A percentile compares a stretch with the other conserved stretches of the same genome.
Conservation (phyloP, 2,888 invertebrate genomes). For the Cloeon dipterum region DNA sequence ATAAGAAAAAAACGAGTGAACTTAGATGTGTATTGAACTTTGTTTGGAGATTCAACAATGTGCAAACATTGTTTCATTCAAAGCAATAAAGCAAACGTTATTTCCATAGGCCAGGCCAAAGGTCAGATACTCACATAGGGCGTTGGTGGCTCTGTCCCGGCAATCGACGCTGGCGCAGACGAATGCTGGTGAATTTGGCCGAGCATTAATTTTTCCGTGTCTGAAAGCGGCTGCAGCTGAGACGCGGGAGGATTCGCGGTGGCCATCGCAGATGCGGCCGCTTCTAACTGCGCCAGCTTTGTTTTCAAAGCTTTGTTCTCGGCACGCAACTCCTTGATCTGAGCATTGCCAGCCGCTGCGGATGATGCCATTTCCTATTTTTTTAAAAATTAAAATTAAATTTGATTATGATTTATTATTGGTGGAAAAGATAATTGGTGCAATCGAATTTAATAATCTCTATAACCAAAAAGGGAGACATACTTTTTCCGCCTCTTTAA, state of each 20-base stretch:
- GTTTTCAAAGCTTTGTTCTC: conserved; percentile 17
- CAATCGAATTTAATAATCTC: no score
- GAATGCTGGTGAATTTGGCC: conserved; percentile 10
- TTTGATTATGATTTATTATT: no score
- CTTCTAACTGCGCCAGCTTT: conserved; percentile 18
- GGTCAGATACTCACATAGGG: not conserved
- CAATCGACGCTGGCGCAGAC: conserved; percentile 9
- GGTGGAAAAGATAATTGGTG: no score
- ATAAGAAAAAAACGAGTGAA: no score
- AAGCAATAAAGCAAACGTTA: no score
- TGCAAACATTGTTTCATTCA: not conserved
- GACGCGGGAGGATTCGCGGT: conserved; percentile 4
- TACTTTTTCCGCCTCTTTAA: no score
- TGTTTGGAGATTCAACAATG: no score
- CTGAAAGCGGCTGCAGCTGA: conserved; percentile 13
- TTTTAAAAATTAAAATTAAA: no score
- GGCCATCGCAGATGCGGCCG: conserved; percentile 13
- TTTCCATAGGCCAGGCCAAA: no score
- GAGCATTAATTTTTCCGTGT: conserved; percentile 18
- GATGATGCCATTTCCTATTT: not conserved
- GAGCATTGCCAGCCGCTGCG: conserved; percentile 1
- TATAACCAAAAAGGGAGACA: no score
- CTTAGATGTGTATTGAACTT: no score
- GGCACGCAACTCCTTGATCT: conserved; percentile 13
- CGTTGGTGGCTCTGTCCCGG: conserved; percentile 5